Percentiles rank a stretch among this genome's conserved stretches.
phyloP scores from a whole-genome alignment of 35 echinoderm and acorn worm genomes.

The Diadema setosum region DNA sequence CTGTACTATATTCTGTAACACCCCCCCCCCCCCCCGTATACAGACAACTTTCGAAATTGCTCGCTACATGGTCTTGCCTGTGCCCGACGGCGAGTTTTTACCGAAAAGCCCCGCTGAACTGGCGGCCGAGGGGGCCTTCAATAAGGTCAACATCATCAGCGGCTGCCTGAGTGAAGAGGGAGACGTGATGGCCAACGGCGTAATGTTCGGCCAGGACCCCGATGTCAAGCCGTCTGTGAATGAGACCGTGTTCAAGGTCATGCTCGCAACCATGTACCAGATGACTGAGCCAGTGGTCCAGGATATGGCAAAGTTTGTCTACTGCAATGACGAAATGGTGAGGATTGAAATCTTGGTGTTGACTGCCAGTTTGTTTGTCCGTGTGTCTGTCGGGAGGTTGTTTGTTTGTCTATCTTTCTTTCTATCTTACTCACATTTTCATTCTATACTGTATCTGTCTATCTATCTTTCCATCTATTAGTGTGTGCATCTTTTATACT shows the following conservation, averaged over 20 bases:
- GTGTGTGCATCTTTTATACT: no score
- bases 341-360: no score
- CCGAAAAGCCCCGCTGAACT: background rate
- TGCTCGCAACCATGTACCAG: background rate
- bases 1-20: no score
- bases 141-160: background rate
- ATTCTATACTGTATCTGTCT: no score
- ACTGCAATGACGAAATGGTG: background rate
- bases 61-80: background rate
- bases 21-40: no score
- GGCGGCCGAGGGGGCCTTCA: background rate
- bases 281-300: background rate
- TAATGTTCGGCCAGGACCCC: background rate
- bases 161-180: background rate
- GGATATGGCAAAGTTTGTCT: background rate
- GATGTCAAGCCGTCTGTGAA: background rate
- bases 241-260: background rate
- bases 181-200: background rate
- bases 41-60: background rate
- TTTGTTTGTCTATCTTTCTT: no score
- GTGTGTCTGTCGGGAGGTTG: no score
- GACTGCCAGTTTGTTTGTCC: no score
- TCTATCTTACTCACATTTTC: no score
- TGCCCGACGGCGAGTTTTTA: background rate
- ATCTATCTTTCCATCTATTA: no score